These are phyloP conservation scores for Urechis unicinctus DNA, from an alignment of 2,888 invertebrate species.

Conservation along the genomic window DNA sequence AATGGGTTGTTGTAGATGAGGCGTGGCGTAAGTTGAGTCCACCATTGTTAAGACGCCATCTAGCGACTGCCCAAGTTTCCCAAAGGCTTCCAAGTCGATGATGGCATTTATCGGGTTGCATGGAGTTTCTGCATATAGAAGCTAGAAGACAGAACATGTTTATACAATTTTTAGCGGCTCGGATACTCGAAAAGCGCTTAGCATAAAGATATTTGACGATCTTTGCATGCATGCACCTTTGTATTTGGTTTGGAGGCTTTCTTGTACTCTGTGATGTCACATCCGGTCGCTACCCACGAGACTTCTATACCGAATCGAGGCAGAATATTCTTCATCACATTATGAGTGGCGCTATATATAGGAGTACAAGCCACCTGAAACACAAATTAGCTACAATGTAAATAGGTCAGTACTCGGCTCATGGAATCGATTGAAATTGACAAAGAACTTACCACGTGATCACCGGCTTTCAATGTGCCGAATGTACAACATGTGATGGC, in stretches of 20 bases:
- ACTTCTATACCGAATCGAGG: constrained; percentile 10
- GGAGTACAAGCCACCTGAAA: constrained; percentile 31
- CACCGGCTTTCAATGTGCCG: constrained; percentile 42
- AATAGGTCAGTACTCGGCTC: too few species aligned
- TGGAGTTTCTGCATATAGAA: constrained; percentile 47
- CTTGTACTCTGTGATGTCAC: constrained; percentile 38
- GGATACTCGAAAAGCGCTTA: too few species aligned
- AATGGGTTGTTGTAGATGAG: constrained; percentile 40
- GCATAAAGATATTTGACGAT: neutral
- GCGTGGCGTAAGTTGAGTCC: constrained; percentile 48
- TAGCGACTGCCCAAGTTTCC: constrained; percentile 26
- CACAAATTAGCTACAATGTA: neutral
- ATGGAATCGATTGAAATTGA: too few species aligned
- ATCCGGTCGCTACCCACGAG: constrained; percentile 17
- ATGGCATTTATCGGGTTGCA: constrained; percentile 47
- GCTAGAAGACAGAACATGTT: constrained; percentile 17
- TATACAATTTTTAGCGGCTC: neutral
- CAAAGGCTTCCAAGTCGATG: constrained; percentile 42
- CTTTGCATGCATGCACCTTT: constrained; percentile 26
- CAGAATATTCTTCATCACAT: constrained; percentile 10
- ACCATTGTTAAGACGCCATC: constrained; percentile 33
- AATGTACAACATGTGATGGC: constrained; percentile 42
- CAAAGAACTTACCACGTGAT: constrained; percentile 40
- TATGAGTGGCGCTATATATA: constrained; percentile 17
- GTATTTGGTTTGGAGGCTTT: constrained; percentile 41